These are phyloP conservation scores for Eulimnadia texana DNA, from an alignment of 1,140 invertebrate genomes.

Conservation along the genomic window DNA sequence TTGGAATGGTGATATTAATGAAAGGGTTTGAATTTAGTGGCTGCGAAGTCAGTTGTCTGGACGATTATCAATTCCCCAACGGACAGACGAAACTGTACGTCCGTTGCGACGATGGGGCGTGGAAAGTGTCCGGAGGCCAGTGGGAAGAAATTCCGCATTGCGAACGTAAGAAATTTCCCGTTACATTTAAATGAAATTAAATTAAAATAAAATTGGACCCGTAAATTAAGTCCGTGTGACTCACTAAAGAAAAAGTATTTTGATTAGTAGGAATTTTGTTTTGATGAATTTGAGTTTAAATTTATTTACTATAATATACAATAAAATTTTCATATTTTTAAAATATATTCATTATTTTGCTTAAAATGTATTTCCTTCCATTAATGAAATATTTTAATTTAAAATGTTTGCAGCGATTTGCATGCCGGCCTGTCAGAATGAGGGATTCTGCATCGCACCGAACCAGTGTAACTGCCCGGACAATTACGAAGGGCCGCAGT, in stretches of 20 bases:
- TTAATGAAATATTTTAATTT: too few species aligned
- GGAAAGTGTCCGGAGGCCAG: constrained; percentile 36
- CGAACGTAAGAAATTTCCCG: constrained; percentile 35
- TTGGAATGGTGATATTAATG: too few species aligned
- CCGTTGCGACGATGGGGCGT: constrained; percentile 37
- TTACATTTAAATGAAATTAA: constrained; percentile 4
- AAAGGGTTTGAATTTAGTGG: constrained; percentile 18
- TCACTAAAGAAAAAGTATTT: too few species aligned
- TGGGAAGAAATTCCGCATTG: constrained; percentile 40
- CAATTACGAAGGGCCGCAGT: constrained; percentile 53
- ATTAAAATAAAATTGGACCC: too few species aligned
- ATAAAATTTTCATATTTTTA: too few species aligned
- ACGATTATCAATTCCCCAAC: constrained; percentile 42
- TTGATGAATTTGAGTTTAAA: too few species aligned
- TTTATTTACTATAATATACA: too few species aligned
- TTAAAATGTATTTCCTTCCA: too few species aligned
- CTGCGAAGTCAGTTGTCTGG: constrained; percentile 39
- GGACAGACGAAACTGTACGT: constrained; percentile 35
- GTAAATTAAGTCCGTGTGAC: too few species aligned
- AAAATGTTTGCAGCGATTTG: constrained; percentile 54
- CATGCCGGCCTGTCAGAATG: constrained; percentile 54
- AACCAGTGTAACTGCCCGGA: constrained; percentile 53
- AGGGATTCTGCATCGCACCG: constrained; percentile 54
- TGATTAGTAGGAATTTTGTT: too few species aligned
- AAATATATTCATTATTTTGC: too few species aligned